These are phyloP conservation scores for Calonectris borealis DNA, from an alignment of 2,113 vertebrate species.

Conservation along the genomic window DNA sequence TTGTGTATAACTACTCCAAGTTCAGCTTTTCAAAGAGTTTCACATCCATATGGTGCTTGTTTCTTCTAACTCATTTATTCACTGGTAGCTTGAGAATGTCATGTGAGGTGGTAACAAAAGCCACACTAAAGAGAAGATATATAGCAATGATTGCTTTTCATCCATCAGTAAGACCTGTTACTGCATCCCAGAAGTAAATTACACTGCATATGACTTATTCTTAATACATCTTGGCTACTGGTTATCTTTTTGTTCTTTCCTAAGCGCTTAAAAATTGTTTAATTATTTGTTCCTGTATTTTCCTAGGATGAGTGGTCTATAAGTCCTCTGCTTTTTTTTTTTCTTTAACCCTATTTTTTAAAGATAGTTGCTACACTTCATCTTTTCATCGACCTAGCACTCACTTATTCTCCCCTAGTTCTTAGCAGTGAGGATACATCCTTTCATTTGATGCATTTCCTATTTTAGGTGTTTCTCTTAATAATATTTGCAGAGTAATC, in stretches of 20 bases:
- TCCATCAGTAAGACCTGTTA: neutral
- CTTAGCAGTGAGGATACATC: neutral
- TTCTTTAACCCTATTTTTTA: neutral
- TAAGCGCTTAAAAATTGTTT: neutral
- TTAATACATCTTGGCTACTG: neutral
- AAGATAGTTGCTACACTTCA: neutral
- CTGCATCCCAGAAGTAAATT: neutral
- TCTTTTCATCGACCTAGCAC: neutral
- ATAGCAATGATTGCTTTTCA: neutral
- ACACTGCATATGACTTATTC: fast-evolving
- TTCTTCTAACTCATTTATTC: neutral
- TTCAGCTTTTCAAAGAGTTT: neutral
- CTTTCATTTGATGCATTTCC: neutral
- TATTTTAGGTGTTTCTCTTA: neutral
- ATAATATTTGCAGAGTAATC: neutral
- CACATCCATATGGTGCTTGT: neutral
- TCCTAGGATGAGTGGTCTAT: neutral
- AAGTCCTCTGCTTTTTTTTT: neutral
- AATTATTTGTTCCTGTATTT: neutral
- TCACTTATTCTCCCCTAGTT: neutral
- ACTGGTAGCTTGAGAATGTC: neutral
- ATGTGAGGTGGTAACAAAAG: neutral
- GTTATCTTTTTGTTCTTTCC: neutral
- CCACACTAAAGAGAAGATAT: neutral
- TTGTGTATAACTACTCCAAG: neutral